These are phyloP conservation scores for Callinectes sapidus DNA, from an alignment of 2,888 invertebrate genomes.

Conservation along the genomic window DNA sequence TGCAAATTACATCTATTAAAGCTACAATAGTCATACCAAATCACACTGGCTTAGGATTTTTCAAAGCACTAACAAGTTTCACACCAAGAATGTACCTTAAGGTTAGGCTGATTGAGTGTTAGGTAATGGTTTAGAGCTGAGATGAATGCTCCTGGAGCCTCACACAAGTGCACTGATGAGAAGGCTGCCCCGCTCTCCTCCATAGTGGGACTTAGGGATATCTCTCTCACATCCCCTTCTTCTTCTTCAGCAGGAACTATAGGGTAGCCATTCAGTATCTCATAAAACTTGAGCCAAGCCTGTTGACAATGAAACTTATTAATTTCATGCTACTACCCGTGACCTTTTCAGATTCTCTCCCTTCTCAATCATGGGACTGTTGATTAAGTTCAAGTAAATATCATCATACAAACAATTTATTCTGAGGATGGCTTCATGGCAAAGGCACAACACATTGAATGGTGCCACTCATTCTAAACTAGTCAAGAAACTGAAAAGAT, in stretches of 20 bases:
- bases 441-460: too few species aligned
- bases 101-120: slow-evolving; percentile 74
- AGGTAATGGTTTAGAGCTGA: slow-evolving; percentile 90
- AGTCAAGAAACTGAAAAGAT: not conserved
- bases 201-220: not conserved
- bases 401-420: too few species aligned
- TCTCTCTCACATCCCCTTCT: not conserved
- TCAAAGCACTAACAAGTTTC: not conserved
- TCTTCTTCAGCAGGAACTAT: slow-evolving; percentile 72
- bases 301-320: slow-evolving; percentile 73
- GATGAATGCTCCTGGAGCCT: slow-evolving; percentile 97
- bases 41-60: not conserved
- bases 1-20: too few species aligned
- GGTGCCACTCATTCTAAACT: too few species aligned
- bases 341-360: too few species aligned
- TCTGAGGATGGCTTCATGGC: too few species aligned
- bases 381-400: too few species aligned
- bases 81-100: slow-evolving; percentile 77
- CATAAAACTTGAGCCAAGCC: slow-evolving; percentile 97
- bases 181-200: slow-evolving; percentile 7
- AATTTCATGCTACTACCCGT: not conserved
- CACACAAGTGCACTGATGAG: slow-evolving; percentile 89
- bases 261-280: slow-evolving; percentile 77
- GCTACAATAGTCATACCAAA: too few species aligned
- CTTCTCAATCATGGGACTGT: too few species aligned